phyloP scores from a whole-genome alignment of 2,113 vertebrate genomes.

The Asarcornis scutulata region DNA sequence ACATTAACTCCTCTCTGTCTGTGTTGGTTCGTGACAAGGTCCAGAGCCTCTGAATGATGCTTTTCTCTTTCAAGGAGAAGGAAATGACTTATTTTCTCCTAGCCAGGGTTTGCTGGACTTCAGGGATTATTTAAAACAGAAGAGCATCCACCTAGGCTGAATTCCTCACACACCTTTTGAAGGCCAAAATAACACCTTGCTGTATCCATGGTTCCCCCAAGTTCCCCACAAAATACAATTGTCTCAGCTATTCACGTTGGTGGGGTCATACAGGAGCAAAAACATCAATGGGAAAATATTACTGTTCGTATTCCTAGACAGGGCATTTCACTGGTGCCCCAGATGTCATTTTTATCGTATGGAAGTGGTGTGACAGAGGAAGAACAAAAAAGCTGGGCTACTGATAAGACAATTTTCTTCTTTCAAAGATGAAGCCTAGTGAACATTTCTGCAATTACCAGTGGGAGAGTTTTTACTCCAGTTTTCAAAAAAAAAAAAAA shows the following conservation, averaged over 20 bases:
- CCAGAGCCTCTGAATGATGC: rapidly evolving
- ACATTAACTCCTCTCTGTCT: neutral
- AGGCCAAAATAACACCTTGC: neutral
- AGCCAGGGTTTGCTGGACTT: neutral
- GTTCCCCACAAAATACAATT: neutral
- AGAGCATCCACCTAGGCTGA: neutral
- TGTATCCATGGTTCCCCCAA: neutral
- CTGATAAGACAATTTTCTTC: neutral
- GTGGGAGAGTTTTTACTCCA: neutral
- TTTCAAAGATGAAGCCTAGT: neutral
- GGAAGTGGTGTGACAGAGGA: neutral
- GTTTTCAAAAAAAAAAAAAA: neutral
- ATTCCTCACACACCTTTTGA: neutral
- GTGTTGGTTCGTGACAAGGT: neutral
- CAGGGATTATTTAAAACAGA: neutral
- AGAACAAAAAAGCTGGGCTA: neutral
- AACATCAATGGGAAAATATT: neutral
- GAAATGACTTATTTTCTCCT: neutral
- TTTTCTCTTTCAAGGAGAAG: neutral
- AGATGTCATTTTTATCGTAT: neutral
- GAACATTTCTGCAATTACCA: neutral
- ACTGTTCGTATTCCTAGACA: neutral
- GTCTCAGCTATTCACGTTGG: neutral
- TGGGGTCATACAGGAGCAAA: neutral
- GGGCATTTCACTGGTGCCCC: neutral